These are phyloP conservation scores for Macrotis lagotis DNA, from an alignment of 2,113 vertebrate species.

Conservation along the genomic window DNA sequence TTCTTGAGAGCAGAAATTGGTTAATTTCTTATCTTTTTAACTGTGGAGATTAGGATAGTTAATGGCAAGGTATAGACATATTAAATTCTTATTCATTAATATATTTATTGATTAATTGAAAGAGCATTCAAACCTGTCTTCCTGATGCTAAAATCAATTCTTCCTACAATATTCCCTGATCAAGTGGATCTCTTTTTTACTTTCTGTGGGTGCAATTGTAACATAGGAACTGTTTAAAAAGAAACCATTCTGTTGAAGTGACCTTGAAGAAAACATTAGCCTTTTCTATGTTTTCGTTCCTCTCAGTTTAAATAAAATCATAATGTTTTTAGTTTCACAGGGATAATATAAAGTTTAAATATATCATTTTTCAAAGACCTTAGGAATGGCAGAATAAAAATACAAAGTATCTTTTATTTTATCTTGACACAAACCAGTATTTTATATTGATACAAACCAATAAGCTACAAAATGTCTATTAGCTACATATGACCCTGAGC, in stretches of 20 bases:
- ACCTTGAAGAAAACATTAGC: constrained; percentile 21
- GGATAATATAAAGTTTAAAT: neutral
- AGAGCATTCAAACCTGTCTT: too few relatives aligned
- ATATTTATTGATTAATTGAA: too few relatives aligned
- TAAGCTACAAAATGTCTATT: constrained; percentile 46
- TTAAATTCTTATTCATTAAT: too few relatives aligned
- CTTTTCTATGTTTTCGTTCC: constrained; percentile 20
- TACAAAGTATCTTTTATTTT: constrained; percentile 33
- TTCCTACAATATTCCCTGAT: neutral
- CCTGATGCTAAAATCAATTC: too few relatives aligned
- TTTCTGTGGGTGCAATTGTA: neutral
- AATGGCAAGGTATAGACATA: too few relatives aligned
- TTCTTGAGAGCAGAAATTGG: too few relatives aligned
- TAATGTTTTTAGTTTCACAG: neutral
- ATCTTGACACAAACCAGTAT: constrained; percentile 49
- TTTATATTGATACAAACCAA: constrained; percentile 42
- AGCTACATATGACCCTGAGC: constrained; percentile 51
- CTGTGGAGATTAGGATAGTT: too few relatives aligned
- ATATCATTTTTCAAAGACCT: constrained; percentile 28
- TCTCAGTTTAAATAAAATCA: neutral
- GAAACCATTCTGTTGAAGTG: neutral
- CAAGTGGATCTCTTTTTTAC: neutral
- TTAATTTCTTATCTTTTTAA: too few relatives aligned
- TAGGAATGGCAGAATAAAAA: constrained; percentile 9
- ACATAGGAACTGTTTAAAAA: neutral